These are phyloP conservation scores for Cosmopolites sordidus DNA, from an alignment of 2,888 invertebrate species.

Conservation along the genomic window DNA sequence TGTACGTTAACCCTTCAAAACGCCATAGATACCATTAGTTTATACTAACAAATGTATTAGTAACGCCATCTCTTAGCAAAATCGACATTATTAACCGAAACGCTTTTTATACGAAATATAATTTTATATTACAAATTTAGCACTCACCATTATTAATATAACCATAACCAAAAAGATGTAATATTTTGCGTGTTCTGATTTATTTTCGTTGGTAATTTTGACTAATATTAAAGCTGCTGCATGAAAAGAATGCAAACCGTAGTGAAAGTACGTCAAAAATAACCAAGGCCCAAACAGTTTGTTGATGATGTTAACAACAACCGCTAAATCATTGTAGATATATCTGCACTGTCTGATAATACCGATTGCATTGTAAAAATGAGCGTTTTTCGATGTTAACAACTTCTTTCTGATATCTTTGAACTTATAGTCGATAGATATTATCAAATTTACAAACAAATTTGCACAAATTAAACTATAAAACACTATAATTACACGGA, in stretches of 20 bases:
- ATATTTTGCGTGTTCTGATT: background rate
- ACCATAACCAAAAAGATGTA: background rate
- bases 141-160: background rate
- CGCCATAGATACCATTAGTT: no score
- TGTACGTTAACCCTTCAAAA: no score
- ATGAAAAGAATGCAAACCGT: background rate
- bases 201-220: no score
- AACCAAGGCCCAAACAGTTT: background rate
- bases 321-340: background rate
- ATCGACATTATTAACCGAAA: no score
- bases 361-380: background rate
- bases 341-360: background rate
- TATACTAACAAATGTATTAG: no score
- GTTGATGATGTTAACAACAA: background rate
- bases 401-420: background rate
- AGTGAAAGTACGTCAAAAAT: background rate
- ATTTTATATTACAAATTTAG: no score
- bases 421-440: background rate
- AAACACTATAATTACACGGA: background rate
- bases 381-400: background rate
- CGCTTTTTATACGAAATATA: no score
- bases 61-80: no score
- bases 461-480: background rate
- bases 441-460: background rate
- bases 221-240: no score